These are phyloP conservation scores for Hylaea fasciaria DNA, from an alignment of 2,888 invertebrate genomes.

Conservation along the genomic window DNA sequence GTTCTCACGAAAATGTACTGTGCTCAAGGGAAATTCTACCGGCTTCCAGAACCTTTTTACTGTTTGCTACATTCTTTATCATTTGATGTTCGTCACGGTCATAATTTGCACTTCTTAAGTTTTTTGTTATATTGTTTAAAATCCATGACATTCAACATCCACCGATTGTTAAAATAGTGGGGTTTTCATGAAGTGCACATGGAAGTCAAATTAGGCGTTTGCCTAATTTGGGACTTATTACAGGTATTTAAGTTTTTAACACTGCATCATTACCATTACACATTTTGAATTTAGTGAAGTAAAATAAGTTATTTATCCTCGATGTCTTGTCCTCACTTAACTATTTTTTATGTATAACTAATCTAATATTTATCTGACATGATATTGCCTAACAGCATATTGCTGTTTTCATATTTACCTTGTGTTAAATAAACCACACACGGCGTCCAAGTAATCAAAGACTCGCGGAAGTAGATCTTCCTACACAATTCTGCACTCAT, in stretches of 20 bases:
- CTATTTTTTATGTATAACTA: too few species aligned
- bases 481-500: slow-evolving; percentile 21
- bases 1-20: slow-evolving; percentile 20
- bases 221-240: too few species aligned
- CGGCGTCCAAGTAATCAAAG: slow-evolving; percentile 7
- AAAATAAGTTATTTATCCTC: too few species aligned
- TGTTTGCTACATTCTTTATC: slow-evolving; percentile 14
- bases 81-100: slow-evolving; percentile 13
- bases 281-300: too few species aligned
- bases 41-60: slow-evolving; percentile 14
- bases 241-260: too few species aligned
- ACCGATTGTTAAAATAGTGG: neutral
- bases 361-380: too few species aligned
- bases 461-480: slow-evolving; percentile 8
- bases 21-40: slow-evolving; percentile 30
- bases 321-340: too few species aligned
- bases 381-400: neutral
- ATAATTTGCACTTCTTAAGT: slow-evolving; percentile 2
- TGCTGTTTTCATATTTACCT: neutral
- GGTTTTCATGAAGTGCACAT: neutral
- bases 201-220: too few species aligned
- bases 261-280: too few species aligned
- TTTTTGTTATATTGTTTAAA: slow-evolving; percentile 11
- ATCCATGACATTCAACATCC: slow-evolving; percentile 7
- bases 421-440: neutral